Base-by-base conservation (phyloP, 2,113 vertebrate genomes). In the Hiodon alosoides region DNA sequence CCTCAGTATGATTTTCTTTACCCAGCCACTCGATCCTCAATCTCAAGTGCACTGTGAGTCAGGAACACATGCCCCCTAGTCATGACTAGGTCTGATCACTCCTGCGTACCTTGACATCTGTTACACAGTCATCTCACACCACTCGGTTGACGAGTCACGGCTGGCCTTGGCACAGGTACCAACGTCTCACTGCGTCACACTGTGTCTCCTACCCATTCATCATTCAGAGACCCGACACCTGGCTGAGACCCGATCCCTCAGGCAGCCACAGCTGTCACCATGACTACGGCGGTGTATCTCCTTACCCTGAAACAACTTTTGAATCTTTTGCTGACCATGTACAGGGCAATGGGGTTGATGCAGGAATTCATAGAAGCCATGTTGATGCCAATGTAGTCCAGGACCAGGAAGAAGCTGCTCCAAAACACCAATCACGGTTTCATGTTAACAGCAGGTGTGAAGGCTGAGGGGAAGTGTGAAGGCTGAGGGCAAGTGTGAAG, bases 341-440 rank as follows among this genome's bases (percentile, higher is more conserved):
- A 99, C 47, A 99, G 92, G 83, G 96, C 96, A 54, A 99, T 95
- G 0, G 97, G 97, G 84, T 99, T 99, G 86, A 99, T 99, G 85
- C 97, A 99, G 79, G 97, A 99, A 87, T 99, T 99, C 82, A 98
- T 79, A 0, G 96, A 95, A 31, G 97, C 96, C 96, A 98, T 96
- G 80, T 98, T 99, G 85, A 98, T 97, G 57, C 96, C 97, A 0
- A 98, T 95, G 83, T 99, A 97, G 84, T 96, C 94, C 87, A 98
- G 83, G 31, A 97, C 91, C 80, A 99, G 85, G 58, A 99, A 92
- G 89, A 98, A 98, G 81, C 97, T 99, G 73, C 50, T 65, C 31
- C 31, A 52, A n/a, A 3, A 46, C 1, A 46, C 4, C 66, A n/a
- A 57, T 57, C 54, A 55, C 17, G 55, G 14, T 59, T 9, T 55